Evolutionary conservation across 2,888 invertebrate genomes (phyloP), one percentile per base, ranked within the genome.

Genomic region (Lycaena phlaeas): DNA sequence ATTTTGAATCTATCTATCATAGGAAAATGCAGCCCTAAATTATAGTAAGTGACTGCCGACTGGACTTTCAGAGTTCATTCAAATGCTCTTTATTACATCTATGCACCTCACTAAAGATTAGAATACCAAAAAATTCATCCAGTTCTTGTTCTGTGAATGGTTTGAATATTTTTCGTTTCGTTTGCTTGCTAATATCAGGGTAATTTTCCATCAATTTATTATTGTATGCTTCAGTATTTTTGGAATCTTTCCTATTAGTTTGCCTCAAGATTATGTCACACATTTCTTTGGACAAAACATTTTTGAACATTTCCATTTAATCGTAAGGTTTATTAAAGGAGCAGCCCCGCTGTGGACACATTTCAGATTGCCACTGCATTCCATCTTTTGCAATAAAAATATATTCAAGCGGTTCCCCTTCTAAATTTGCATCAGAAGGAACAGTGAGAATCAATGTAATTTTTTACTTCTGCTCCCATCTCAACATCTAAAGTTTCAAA

Each of bases 241-340:
- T 37, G 36, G 40, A 40, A 30, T 37, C 15, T 40, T 43, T 30
- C 14, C 30, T 10, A 30, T 30, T 30, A 14, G 30, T 30, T 30
- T 40, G 37, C 27, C 42, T 36, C 39, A 45, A 40, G 30, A 40
- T 44, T 41, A 44, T 39, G 27, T 44, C 36, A 38, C 38, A 41
- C 29, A 38, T 44, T 34, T 38, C 41, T 38, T 44, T 36, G 36
- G 44, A 41, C 41, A 44, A 44, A 31, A 38, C 38, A 44, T 44
- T 44, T 41, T 44, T 41, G 44, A 41, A 41, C 41, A 44, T 38
- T 44, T 44, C 44, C 41, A 44, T 41, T 42, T 41, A 15, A 40
- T 40, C 40, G 15, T 44, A 40, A 40, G 37, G 36, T 40, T 40
- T 41, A 38, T 38, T 38, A 27, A 41, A 41, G 41, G 38, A 38